Base-by-base conservation (phyloP, 2,113 vertebrate genomes). In the Alligator mississippiensis region DNA sequence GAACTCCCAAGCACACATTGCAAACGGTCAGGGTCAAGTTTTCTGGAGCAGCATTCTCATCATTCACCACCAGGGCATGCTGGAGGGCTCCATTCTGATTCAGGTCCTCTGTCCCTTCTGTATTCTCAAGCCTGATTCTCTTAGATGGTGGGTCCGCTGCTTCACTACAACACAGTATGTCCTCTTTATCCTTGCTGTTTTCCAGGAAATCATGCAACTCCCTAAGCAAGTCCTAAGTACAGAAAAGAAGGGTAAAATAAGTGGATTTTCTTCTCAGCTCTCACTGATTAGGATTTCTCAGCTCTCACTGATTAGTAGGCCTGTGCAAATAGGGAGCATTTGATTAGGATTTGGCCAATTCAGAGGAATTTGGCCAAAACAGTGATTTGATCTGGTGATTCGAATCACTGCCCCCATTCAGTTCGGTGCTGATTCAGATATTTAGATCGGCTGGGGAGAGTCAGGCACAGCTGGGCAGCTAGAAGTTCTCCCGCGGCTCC, bases 1-100 rank as follows among this genome's bases (percentile, higher is more conserved):
- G 98, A 90, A 99, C 91, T 68, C 99, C 99, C 95, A 99, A 92
- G 94, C 99, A 99, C 76, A 98, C 95, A 9, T 98, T 99, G 91
- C 99, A 99, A 30, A 98, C 97, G 7, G 63, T 28, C 3, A 78
- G 30, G 78, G 92, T 60, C 0, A 62, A 86, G 25, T 80, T 89
- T 60, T 89, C 70, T 34, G 4, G 3, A 3, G 89, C 59, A 38
- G 77, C 5, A 3, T 11, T 96, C 21, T 85, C 93, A 9, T 54
- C 93, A 1, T 84, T 34, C 19, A 58, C 19, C 0, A 4, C 19
- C 8, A 92, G 89, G 12, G 72, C 4, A 64, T 55, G 82, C 3
- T 54, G 85, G 3, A 95, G 2, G 0, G 66, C 90, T 79, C 95
- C 95, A n/a, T 97, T 97, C 80, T 93, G 90, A 61, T 83, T 96